phyloP scores from a whole-genome alignment of 2,797 vertebrate species.

The Heteromormyrus szaboi region DNA sequence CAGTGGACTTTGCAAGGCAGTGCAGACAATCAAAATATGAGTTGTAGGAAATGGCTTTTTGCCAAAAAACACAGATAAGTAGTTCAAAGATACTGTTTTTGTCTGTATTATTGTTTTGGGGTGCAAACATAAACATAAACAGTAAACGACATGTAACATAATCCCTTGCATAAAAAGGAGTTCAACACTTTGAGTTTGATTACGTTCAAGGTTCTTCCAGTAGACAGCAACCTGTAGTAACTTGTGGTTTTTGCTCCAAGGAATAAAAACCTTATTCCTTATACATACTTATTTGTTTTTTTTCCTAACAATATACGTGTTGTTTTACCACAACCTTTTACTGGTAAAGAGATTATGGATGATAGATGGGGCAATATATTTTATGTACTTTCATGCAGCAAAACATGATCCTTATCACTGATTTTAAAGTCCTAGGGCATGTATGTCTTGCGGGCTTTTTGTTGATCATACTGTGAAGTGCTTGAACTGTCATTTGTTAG shows the following conservation, averaged over 20 bases:
- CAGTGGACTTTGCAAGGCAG: not conserved
- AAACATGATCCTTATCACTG: not conserved
- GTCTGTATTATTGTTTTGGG: not conserved
- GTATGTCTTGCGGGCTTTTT: not conserved
- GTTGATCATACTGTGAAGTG: not conserved
- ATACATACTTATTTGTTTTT: not conserved
- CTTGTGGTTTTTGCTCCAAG: not conserved
- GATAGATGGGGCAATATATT: not conserved
- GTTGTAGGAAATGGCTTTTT: not conserved
- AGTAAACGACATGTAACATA: not conserved
- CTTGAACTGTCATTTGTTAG: not conserved
- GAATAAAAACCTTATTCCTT: not conserved
- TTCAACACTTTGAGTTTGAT: not conserved
- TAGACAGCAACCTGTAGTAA: not conserved
- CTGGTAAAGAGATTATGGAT: not conserved
- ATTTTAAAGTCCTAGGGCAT: not conserved
- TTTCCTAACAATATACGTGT: not conserved
- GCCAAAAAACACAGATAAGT: not conserved
- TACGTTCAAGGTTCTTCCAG: not conserved
- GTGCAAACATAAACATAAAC: not conserved
- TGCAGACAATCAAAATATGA: not conserved
- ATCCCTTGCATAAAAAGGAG: not conserved
- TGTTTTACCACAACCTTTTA: not conserved
- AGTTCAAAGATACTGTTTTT: not conserved
- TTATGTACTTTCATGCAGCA: not conserved